These are phyloP conservation scores for Boloria euphrosyne DNA, from an alignment of 2,888 invertebrate genomes.

Conservation along the genomic window DNA sequence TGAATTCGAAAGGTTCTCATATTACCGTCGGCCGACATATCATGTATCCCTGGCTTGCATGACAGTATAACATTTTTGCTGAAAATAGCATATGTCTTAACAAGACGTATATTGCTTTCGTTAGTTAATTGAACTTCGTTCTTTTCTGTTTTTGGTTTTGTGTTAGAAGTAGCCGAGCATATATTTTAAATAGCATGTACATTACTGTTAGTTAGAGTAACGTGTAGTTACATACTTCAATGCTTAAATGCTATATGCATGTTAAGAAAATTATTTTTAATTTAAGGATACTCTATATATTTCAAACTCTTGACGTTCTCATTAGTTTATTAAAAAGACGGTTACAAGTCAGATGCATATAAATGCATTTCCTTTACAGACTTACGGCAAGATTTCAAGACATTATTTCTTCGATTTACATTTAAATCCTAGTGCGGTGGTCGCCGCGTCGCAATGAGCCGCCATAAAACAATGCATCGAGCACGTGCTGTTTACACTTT, in stretches of 20 bases:
- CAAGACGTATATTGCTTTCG: not conserved
- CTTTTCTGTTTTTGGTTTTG: not conserved
- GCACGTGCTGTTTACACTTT: conserved; percentile 80
- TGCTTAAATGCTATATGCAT: no score
- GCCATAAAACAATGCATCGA: conserved; percentile 81
- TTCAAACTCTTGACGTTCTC: no score
- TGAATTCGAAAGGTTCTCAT: conserved; percentile 56
- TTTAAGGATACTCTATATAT: no score
- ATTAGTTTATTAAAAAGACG: no score
- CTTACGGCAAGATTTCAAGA: not conserved
- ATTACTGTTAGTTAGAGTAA: no score
- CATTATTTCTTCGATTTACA: conserved; percentile 32
- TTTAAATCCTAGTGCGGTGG: conserved; percentile 41
- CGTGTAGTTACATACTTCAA: no score
- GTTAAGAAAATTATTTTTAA: no score
- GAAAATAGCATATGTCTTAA: conserved; percentile 2
- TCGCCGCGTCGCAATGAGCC: conserved; percentile 58
- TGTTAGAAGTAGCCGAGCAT: not conserved
- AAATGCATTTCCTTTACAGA: no score
- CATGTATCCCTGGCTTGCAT: conserved; percentile 23
- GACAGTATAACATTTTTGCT: not conserved
- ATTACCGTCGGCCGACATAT: conserved; percentile 42
- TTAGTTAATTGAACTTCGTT: not conserved
- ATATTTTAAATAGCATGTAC: no score
- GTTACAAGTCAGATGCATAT: no score